Percentiles rank a stretch among this genome's conserved stretches.
Conservation (phyloP, 2,888 invertebrate species). For the Andrena bicolor region DNA sequence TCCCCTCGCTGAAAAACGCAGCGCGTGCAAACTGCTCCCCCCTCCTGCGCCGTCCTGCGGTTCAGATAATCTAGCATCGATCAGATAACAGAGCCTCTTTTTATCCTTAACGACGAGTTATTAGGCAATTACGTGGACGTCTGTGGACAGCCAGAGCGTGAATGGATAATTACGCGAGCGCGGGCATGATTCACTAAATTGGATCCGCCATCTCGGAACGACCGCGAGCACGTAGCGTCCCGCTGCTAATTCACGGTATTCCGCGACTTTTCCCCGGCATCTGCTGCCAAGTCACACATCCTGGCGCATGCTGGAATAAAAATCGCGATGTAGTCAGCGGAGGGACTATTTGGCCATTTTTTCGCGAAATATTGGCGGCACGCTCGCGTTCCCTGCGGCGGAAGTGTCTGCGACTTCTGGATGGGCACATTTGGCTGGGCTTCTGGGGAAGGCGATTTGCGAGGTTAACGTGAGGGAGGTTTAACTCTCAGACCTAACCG, state of each 20-base stretch:
- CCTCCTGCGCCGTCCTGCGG: not conserved
- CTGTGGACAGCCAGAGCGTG: slow-evolving; percentile 34
- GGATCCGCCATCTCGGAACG: slow-evolving; percentile 53
- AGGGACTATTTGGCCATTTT: not conserved
- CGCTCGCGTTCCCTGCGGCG: not conserved
- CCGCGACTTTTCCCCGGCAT: not conserved
- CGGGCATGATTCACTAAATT: slow-evolving; percentile 43
- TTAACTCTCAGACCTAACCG: not conserved
- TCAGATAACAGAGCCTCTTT: not conserved
- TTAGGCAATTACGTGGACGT: slow-evolving; percentile 23
- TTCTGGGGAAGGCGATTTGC: not conserved
- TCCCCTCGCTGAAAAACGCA: no score
- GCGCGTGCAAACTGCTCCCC: no score
- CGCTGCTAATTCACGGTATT: slow-evolving; percentile 46
- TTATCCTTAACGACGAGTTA: slow-evolving; percentile 28
- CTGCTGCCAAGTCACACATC: slow-evolving; percentile 63
- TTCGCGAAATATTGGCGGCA: not conserved
- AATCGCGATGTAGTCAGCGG: not conserved
- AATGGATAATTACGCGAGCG: slow-evolving; percentile 62
- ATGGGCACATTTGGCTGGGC: slow-evolving; percentile 1
- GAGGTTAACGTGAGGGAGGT: not conserved
- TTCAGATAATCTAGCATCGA: not conserved
- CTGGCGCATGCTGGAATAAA: slow-evolving; percentile 15
- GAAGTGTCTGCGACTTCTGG: not conserved
- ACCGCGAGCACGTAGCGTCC: slow-evolving; percentile 27